Percentiles rank a stretch among this genome's conserved stretches.
Conservation (phyloP, 2,888 invertebrate species). For the Mellilla xanthometata region DNA sequence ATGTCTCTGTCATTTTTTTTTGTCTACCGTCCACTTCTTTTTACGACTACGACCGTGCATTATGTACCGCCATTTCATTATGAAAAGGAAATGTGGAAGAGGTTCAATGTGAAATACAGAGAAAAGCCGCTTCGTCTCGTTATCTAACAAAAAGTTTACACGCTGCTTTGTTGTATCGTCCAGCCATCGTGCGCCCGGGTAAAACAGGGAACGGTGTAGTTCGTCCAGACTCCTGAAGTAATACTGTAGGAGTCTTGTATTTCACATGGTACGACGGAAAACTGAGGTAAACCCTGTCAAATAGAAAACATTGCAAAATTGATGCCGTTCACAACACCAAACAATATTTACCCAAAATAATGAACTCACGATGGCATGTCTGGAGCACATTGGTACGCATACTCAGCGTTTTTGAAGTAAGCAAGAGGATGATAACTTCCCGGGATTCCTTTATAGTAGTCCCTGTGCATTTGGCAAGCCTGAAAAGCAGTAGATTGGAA, state of each 20-base stretch:
- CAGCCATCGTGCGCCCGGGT: slow-evolving; percentile 75
- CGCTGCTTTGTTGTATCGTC: slow-evolving; percentile 68
- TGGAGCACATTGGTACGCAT: slow-evolving; percentile 76
- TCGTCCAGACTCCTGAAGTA: slow-evolving; percentile 67
- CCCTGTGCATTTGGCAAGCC: slow-evolving; percentile 81
- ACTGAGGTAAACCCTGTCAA: slow-evolving; percentile 75
- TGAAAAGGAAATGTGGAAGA: too few species aligned
- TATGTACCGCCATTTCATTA: too few species aligned
- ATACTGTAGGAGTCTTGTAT: slow-evolving; percentile 77
- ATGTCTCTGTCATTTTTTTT: too few species aligned
- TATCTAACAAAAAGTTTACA: slow-evolving; percentile 70
- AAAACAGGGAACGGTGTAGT: slow-evolving; percentile 64
- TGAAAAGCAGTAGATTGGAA: slow-evolving; percentile 39
- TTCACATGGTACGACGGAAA: slow-evolving; percentile 76
- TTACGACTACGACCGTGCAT: too few species aligned
- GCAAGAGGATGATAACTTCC: slow-evolving; percentile 77
- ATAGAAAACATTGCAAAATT: too few species aligned
- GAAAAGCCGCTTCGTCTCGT: too few species aligned
- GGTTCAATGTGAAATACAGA: too few species aligned
- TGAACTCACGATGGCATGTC: slow-evolving; percentile 69
- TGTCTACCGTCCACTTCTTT: too few species aligned
- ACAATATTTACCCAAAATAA: too few species aligned
- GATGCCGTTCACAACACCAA: too few species aligned
- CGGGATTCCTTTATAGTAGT: slow-evolving; percentile 82
- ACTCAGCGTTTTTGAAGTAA: slow-evolving; percentile 73